Base-by-base conservation (phyloP, 2,113 vertebrate genomes). In the Corythaeola cristata region DNA sequence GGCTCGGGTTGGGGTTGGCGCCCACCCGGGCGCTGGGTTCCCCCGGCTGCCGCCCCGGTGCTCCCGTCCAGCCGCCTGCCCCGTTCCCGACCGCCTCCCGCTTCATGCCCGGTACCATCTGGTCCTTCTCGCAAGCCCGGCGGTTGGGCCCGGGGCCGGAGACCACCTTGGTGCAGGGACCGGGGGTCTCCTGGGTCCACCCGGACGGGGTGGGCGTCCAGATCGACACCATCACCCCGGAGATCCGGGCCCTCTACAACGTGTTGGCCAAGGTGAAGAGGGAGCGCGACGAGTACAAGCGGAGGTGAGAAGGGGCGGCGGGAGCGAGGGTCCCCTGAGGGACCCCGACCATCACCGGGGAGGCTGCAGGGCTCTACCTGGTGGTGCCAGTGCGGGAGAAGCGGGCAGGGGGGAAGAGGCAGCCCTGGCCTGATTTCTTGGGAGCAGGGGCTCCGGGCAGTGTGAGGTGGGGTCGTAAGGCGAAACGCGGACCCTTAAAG, bases 181-280 rank as follows among this genome's bases (percentile, higher is more conserved):
- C 99, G 0, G 99, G 99, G 18, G 98, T 99, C 85, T 99, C 99
- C 45, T 99, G 99, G 99, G 96, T 98, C 37, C 99, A 99, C 86
- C 99, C 99, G 9, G 99, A 99, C 53, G 99, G 99, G 18, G 99
- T 99, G 16, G 99, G 99, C 12, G 99, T 99, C 82, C 99, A 99
- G 98, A 99, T 99, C 56, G 99, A 99, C 97, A 99, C 99, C 97
- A 99, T 99, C 98, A 99, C 99, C 35, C 99, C 99, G 0, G 99
- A 99, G 98, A 99, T 99, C 95, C 98, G 99, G n/a, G 99, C 99
- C 9, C 99, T 99, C 53, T 99, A 99, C 97, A 99, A 99, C 81
- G 99, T 99, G 67, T 97, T 99, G 98, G 99, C 98, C 94, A 99
- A 99, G 97, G 99, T 99, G 95, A 99, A 99, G 98, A 95, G 99